Conservation (phyloP, 1,140 invertebrate genomes). For the Antheraea pernyi region DNA sequence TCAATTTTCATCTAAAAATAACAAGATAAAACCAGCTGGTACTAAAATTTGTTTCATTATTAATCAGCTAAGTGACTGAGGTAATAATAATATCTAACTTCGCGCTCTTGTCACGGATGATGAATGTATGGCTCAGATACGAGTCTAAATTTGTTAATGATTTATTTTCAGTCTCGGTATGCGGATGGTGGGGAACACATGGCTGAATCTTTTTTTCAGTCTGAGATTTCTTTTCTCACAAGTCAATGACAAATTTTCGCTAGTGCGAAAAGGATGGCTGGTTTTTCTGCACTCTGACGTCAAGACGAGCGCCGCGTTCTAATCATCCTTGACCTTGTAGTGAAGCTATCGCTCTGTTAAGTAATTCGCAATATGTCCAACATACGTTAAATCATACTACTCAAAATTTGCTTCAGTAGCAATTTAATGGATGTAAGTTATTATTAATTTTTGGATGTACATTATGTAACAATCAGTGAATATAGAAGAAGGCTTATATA, state of each 20-base stretch:
- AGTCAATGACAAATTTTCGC: slow-evolving; percentile 17
- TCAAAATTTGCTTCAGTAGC: neutral
- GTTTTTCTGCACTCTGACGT: slow-evolving; percentile 22
- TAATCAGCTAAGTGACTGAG: slow-evolving; percentile 12
- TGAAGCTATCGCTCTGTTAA: slow-evolving; percentile 47
- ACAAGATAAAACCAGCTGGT: slow-evolving; percentile 6
- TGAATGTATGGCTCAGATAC: slow-evolving; percentile 22
- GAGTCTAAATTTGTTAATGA: slow-evolving; percentile 55
- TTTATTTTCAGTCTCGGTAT: slow-evolving; percentile 66
- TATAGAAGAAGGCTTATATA: no score
- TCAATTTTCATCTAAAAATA: neutral
- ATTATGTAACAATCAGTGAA: no score
- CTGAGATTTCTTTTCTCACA: slow-evolving; percentile 32
- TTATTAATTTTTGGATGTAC: neutral
- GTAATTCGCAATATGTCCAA: slow-evolving; percentile 43
- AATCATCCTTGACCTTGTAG: slow-evolving; percentile 67
- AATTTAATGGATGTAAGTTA: neutral
- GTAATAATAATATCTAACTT: slow-evolving; percentile 20
- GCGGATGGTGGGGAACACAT: slow-evolving; percentile 51
- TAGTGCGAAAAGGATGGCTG: slow-evolving; percentile 42
- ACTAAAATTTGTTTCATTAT: neutral
- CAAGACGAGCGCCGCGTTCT: slow-evolving; percentile 35
- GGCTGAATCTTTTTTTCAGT: slow-evolving; percentile 30
- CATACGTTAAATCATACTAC: neutral
- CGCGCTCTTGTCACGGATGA: slow-evolving; percentile 25